Percentiles rank a stretch among this genome's conserved stretches.
Evolutionary conservation across 2,797 vertebrate genomes (phyloP).

Genomic region (Morelia viridis): DNA sequence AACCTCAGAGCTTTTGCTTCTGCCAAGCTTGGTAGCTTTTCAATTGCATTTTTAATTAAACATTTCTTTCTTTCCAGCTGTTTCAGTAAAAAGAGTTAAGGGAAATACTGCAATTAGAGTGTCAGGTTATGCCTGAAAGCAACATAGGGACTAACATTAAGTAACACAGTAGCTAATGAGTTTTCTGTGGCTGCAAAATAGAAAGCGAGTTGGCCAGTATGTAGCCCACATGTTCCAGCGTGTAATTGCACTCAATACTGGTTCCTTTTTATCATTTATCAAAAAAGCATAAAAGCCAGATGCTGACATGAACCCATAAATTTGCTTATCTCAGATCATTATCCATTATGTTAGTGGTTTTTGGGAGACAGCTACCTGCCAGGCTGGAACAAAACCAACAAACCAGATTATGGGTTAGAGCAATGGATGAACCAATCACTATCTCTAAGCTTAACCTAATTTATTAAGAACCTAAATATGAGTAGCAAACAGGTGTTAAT

Average conservation of each 20-base stretch:
- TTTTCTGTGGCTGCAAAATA: slow-evolving; percentile 9
- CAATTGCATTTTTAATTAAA: slow-evolving; percentile 40
- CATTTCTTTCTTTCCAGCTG: slow-evolving; percentile 24
- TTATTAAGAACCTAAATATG: not conserved
- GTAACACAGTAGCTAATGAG: slow-evolving; percentile 2
- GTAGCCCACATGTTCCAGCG: not conserved
- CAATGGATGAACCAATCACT: not conserved
- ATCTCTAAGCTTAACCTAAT: not conserved
- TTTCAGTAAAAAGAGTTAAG: not conserved
- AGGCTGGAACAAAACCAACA: not conserved
- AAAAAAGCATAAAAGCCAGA: not conserved
- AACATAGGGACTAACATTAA: slow-evolving; percentile 11
- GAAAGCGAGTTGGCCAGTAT: not conserved
- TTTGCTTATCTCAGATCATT: not conserved
- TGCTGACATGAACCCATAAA: not conserved
- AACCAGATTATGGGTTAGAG: not conserved
- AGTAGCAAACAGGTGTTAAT: not conserved
- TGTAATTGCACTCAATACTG: not conserved
- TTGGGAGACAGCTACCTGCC: not conserved
- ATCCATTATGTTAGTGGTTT: not conserved
- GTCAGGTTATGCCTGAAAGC: not conserved
- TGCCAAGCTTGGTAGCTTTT: slow-evolving; percentile 19
- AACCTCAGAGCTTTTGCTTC: slow-evolving; percentile 38
- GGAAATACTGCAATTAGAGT: not conserved
- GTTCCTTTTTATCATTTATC: not conserved